Evolutionary conservation across 2,113 vertebrate species (phyloP).

Genomic region (Rhodinocichla rosea): DNA sequence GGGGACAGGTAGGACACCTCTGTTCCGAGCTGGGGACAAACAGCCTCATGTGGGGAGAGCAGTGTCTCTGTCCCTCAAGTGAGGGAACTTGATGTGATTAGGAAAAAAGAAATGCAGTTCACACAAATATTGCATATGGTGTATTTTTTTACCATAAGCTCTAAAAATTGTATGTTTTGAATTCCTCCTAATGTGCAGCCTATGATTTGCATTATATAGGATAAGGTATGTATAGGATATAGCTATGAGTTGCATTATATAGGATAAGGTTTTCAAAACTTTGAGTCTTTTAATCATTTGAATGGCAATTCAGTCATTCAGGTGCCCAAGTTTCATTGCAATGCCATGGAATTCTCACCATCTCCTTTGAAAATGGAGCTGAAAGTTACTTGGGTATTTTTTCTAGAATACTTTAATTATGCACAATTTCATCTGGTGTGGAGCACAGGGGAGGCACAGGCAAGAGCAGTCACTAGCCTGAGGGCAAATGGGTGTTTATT

Average conservation of each 20-base stretch:
- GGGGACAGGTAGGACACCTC: not conserved
- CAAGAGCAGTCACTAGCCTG: not conserved
- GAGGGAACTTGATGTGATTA: not conserved
- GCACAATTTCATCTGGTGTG: not conserved
- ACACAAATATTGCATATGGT: fast-evolving
- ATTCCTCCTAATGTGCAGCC: not conserved
- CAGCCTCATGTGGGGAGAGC: fast-evolving
- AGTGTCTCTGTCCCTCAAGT: not conserved
- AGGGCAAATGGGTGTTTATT: not conserved
- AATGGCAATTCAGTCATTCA: not conserved
- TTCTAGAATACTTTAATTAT: not conserved
- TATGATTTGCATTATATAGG: not conserved
- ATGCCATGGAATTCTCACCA: not conserved
- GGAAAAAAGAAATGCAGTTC: not conserved
- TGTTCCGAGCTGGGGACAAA: not conserved
- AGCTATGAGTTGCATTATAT: not conserved
- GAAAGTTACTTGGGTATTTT: not conserved
- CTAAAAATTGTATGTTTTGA: not conserved
- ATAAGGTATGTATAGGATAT: not conserved
- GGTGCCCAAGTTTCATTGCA: not conserved
- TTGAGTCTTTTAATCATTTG: not conserved
- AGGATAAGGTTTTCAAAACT: not conserved
- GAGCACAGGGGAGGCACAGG: not conserved
- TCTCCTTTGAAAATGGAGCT: not conserved
- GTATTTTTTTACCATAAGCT: not conserved